Percentiles rank a stretch among this genome's conserved stretches.
These are phyloP conservation scores for Lasiommata megera DNA, from an alignment of 2,888 invertebrate species.

Conservation along the genomic window DNA sequence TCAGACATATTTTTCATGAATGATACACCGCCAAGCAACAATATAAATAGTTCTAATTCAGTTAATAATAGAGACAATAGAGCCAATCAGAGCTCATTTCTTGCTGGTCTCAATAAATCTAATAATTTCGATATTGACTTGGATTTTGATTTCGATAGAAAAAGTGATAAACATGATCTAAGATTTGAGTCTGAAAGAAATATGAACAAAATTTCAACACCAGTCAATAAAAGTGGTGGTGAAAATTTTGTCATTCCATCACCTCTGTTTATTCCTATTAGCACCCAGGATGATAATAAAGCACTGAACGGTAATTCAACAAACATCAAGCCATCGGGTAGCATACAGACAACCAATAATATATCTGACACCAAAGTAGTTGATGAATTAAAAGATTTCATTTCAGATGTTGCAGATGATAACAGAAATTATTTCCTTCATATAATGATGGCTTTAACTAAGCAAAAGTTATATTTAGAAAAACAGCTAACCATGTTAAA, in stretches of 20 bases:
- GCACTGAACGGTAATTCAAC: constrained; percentile 44
- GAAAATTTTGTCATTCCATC: constrained; percentile 59
- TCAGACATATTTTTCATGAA: constrained; percentile 67
- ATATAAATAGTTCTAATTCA: constrained; percentile 43
- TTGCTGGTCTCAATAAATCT: constrained; percentile 68
- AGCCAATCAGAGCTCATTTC: constrained; percentile 59
- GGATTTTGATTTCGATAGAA: constrained; percentile 53
- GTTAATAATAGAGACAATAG: constrained; percentile 49
- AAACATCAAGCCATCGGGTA: constrained; percentile 40
- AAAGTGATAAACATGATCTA: constrained; percentile 52
- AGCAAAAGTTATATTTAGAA: constrained; percentile 70
- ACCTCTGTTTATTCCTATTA: constrained; percentile 52
- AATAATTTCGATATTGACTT: constrained; percentile 56
- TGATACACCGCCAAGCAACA: constrained; percentile 59
- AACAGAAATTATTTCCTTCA: constrained; percentile 69
- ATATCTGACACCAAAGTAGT: constrained; percentile 46
- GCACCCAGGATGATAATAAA: constrained; percentile 48
- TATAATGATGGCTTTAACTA: constrained; percentile 74
- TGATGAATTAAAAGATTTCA: constrained; percentile 70
- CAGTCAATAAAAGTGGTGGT: constrained; percentile 48
- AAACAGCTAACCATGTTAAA: constrained; percentile 60
- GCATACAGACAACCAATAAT: constrained; percentile 20
- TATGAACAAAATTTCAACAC: constrained; percentile 68
- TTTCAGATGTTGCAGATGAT: constrained; percentile 66
- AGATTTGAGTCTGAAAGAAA: constrained; percentile 60